A percentile compares a stretch with the other conserved stretches of the same genome.
These are phyloP conservation scores for Dendrocopos noguchii DNA, from an alignment of 2,113 vertebrate genomes.

Conservation along the genomic window DNA sequence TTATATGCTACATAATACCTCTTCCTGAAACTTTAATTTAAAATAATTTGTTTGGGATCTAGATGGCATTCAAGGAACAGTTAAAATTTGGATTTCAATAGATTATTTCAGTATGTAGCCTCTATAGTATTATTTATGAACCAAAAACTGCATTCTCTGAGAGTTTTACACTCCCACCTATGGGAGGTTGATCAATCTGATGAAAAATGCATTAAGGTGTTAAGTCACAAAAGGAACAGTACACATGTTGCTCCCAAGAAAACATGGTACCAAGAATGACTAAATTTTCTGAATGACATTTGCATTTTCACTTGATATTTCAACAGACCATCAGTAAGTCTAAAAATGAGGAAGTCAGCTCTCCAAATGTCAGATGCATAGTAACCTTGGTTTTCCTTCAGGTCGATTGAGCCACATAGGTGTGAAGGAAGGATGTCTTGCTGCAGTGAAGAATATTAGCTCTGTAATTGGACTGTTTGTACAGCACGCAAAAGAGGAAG, in stretches of 20 bases:
- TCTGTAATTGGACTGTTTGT: conserved; percentile 88
- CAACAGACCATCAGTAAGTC: background rate
- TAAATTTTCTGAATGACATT: background rate
- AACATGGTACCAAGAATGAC: background rate
- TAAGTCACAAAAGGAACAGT: background rate
- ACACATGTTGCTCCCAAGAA: background rate
- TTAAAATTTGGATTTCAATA: background rate
- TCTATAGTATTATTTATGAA: background rate
- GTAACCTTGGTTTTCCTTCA: conserved; percentile 54
- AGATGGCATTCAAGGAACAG: background rate
- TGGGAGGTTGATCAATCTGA: background rate
- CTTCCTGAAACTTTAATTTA: background rate
- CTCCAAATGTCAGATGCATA: background rate
- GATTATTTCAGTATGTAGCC: background rate
- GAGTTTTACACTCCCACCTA: background rate
- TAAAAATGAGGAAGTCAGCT: background rate
- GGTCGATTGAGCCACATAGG: conserved; percentile 91
- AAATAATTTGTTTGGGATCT: background rate
- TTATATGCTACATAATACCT: background rate
- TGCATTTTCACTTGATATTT: background rate
- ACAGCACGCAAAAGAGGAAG: conserved; percentile 88
- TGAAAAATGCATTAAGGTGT: background rate
- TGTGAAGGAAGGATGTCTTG: conserved; percentile 84
- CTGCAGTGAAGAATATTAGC: conserved; percentile 86
- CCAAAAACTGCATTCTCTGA: background rate